Evolutionary conservation across 2,888 invertebrate genomes (phyloP).

Genomic region (Drosophila nr. perissopoda): DNA sequence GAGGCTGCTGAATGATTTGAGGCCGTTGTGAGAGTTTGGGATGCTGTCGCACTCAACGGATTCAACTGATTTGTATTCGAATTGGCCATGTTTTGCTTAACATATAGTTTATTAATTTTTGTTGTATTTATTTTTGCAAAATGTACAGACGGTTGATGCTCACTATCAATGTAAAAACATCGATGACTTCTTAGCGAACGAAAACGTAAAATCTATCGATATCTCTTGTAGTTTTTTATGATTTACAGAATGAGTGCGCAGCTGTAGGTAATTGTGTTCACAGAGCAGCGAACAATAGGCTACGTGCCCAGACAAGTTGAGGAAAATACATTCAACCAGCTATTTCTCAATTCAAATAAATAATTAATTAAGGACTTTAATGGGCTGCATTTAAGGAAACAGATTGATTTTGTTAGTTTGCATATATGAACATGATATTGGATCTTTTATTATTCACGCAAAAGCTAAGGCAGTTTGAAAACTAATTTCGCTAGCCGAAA

Average conservation of each 20-base stretch:
- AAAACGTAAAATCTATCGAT: not conserved
- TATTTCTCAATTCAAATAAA: not conserved
- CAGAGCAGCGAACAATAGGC: not conserved
- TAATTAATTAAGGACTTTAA: not conserved
- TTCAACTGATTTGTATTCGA: conserved; percentile 28
- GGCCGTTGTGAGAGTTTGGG: conserved; percentile 12
- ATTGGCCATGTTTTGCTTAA: conserved; percentile 22
- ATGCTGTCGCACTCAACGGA: conserved; percentile 18
- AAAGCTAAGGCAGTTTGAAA: not conserved
- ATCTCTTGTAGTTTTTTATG: not conserved
- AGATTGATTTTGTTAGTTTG: not conserved
- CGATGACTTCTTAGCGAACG: not conserved
- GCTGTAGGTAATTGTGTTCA: not conserved
- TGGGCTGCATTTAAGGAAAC: not conserved
- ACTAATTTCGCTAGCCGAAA: not conserved
- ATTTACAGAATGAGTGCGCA: not conserved
- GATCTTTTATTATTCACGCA: not conserved
- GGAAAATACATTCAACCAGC: not conserved
- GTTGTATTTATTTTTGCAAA: not conserved
- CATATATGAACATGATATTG: not conserved
- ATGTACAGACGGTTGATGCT: accelerated
- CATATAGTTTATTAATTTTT: not conserved
- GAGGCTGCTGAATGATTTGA: conserved; percentile 40
- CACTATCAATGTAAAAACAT: not conserved
- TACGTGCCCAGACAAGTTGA: not conserved